phyloP scores from a whole-genome alignment of 1,140 invertebrate genomes.

The Nasonia longicornis region DNA sequence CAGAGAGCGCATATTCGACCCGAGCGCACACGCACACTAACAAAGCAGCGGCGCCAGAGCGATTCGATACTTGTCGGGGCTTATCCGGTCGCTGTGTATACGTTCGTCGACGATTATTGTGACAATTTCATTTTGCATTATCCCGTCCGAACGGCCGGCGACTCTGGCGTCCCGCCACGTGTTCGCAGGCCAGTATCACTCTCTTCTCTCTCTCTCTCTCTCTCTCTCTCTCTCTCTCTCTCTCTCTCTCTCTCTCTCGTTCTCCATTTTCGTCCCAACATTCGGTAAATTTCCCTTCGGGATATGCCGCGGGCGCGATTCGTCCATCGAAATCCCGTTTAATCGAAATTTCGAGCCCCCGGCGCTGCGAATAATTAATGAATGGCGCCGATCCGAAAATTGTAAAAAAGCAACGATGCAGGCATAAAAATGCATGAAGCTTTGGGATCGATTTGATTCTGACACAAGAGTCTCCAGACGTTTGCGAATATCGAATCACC shows the following conservation, averaged over 20 bases:
- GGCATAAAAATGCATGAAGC: too few relatives aligned
- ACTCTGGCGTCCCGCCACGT: slow-evolving; percentile 34
- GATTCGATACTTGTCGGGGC: slow-evolving; percentile 49
- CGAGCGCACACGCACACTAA: background rate
- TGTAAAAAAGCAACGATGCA: too few relatives aligned
- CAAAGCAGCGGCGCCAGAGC: background rate
- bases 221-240: too few relatives aligned
- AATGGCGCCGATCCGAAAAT: too few relatives aligned
- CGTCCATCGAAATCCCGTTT: slow-evolving; percentile 61
- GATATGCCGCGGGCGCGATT: slow-evolving; percentile 54
- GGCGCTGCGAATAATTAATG: background rate
- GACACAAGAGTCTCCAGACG: too few relatives aligned
- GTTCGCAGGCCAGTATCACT: slow-evolving; percentile 7
- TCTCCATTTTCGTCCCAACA: slow-evolving; percentile 51
- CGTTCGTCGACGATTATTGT: slow-evolving; percentile 56
- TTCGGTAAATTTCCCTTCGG: slow-evolving; percentile 59
- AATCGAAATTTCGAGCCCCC: slow-evolving; percentile 59
- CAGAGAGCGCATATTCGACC: slow-evolving; percentile 11
- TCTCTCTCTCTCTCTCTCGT: background rate
- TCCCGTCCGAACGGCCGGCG: slow-evolving; percentile 47
- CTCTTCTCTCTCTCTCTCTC: background rate
- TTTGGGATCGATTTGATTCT: too few relatives aligned
- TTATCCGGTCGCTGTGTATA: slow-evolving; percentile 53
- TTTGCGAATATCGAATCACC: too few relatives aligned
- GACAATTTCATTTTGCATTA: slow-evolving; percentile 60